A percentile compares a stretch with the other conserved stretches of the same genome.
Conservation (phyloP, 2,113 vertebrate species). For the Dermatemys mawii region DNA sequence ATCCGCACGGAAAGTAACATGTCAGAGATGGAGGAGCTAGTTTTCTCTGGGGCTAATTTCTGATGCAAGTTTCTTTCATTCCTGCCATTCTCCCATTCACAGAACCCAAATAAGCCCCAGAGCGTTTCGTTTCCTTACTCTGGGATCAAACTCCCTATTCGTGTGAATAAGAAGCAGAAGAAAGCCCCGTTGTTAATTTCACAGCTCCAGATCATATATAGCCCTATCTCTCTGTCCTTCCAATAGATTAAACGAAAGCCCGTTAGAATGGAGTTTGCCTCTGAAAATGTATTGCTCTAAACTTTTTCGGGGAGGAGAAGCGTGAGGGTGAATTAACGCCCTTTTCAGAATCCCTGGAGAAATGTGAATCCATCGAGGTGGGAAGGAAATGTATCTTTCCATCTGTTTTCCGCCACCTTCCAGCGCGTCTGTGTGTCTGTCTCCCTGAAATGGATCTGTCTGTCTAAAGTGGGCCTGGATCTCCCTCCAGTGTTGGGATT, state of each 20-base stretch:
- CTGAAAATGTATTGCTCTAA: conserved; percentile 58
- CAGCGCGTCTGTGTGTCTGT: not conserved
- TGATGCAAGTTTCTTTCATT: not conserved
- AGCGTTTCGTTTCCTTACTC: conserved; percentile 7
- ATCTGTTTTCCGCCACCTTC: not conserved
- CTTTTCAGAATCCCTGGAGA: conserved; percentile 56
- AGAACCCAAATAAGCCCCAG: not conserved
- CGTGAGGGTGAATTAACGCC: not conserved
- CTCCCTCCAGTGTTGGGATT: conserved; percentile 74
- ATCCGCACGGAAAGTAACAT: not conserved
- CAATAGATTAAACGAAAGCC: conserved; percentile 60
- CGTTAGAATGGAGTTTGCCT: conserved; percentile 38
- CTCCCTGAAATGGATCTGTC: conserved; percentile 53
- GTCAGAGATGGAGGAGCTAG: not conserved
- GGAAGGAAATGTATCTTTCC: conserved; percentile 18
- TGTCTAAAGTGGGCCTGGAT: conserved; percentile 72
- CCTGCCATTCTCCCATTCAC: not conserved
- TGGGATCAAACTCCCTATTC: not conserved
- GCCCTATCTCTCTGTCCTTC: not conserved
- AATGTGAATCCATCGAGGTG: conserved; percentile 45
- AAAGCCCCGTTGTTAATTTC: conserved; percentile 2
- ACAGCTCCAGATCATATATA: not conserved
- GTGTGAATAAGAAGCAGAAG: not conserved
- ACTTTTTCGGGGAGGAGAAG: conserved; percentile 8
- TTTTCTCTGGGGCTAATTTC: not conserved